Percentiles rank a stretch among this genome's conserved stretches.
Conservation (phyloP, 1,140 invertebrate genomes). For the Drosophila saltans region DNA sequence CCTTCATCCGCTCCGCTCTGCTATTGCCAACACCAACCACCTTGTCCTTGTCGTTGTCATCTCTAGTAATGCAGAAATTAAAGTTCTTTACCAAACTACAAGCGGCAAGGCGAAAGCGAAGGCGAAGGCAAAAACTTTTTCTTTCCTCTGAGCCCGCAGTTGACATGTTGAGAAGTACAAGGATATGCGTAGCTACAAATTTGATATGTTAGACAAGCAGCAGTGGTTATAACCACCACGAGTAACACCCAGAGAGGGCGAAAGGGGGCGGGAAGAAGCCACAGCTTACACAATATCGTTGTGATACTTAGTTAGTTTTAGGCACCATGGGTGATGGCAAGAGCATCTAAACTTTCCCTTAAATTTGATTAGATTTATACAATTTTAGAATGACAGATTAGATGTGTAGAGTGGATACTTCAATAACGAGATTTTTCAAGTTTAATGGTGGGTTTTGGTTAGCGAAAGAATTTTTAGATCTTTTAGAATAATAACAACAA, state of each 20-base stretch:
- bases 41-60: constrained; percentile 45
- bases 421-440: neutral
- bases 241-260: constrained; percentile 3
- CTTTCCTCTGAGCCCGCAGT: constrained; percentile 48
- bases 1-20: neutral
- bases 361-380: constrained; percentile 5
- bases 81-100: constrained; percentile 79
- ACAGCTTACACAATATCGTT: constrained; percentile 10
- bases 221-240: constrained; percentile 18
- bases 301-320: constrained; percentile 13
- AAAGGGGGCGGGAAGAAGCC: constrained; percentile 13
- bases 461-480: too few species aligned
- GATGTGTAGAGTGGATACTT: neutral
- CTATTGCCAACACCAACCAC: neutral
- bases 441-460: too few species aligned
- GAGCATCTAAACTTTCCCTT: neutral
- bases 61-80: constrained; percentile 75
- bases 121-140: constrained; percentile 61
- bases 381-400: neutral
- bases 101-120: constrained; percentile 36
- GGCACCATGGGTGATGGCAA: neutral
- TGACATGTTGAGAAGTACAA: constrained; percentile 72
- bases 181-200: constrained; percentile 79
- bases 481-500: too few species aligned
- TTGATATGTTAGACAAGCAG: constrained; percentile 79